Evolutionary conservation across 2,888 invertebrate genomes (phyloP).

Genomic region (Conistra vaccinii): DNA sequence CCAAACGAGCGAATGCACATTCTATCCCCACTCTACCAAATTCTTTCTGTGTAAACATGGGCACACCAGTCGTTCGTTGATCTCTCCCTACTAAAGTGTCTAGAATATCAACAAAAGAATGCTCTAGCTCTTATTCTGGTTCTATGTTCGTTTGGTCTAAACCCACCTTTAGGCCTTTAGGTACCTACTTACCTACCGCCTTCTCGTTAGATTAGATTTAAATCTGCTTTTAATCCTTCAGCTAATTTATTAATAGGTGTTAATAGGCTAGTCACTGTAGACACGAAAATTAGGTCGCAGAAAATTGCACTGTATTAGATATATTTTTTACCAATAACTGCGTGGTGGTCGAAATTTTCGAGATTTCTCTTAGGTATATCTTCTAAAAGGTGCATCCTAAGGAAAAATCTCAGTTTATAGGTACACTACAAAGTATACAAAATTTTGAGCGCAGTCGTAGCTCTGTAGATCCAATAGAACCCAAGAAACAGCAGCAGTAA

Average conservation of each 20-base stretch:
- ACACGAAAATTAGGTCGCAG: background rate
- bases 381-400: background rate
- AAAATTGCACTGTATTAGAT: background rate
- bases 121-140: too few species aligned
- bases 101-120: too few species aligned
- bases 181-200: slow-evolving; percentile 1
- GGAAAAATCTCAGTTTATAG: background rate
- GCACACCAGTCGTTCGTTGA: too few species aligned
- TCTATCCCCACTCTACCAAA: too few species aligned
- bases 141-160: too few species aligned
- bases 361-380: background rate
- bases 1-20: too few species aligned
- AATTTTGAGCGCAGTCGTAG: background rate
- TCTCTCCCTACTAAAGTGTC: too few species aligned
- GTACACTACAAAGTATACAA: background rate
- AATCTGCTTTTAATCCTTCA: slow-evolving; percentile 27
- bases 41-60: too few species aligned
- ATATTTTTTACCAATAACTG: background rate
- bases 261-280: background rate
- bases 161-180: background rate
- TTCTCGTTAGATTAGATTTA: background rate
- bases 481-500: background rate
- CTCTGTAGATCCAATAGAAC: background rate
- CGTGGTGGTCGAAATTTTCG: background rate
- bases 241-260: slow-evolving; percentile 9